Percentiles rank a stretch among this genome's conserved stretches.
These are phyloP conservation scores for Enoplosus armatus DNA, from an alignment of 2,797 vertebrate genomes.

Conservation along the genomic window DNA sequence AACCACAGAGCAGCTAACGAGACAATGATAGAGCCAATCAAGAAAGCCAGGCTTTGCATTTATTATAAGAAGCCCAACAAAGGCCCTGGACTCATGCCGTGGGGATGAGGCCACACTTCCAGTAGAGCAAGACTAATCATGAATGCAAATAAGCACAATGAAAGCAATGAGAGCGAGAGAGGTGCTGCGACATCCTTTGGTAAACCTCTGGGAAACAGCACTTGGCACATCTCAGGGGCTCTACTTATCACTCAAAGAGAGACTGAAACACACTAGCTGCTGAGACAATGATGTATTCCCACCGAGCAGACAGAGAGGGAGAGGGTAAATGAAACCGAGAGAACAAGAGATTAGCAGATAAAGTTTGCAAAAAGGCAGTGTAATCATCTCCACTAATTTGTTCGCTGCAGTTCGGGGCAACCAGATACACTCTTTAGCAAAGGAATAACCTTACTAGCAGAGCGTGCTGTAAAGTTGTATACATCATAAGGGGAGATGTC, in stretches of 20 bases:
- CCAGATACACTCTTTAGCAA: slow-evolving; percentile 56
- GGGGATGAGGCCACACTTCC: slow-evolving; percentile 73
- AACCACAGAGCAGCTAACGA: slow-evolving; percentile 49
- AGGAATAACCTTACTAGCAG: slow-evolving; percentile 36
- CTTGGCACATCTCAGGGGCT: slow-evolving; percentile 65
- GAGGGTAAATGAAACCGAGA: slow-evolving; percentile 52
- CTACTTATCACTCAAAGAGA: slow-evolving; percentile 69
- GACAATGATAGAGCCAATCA: slow-evolving; percentile 67
- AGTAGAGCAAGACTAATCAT: slow-evolving; percentile 77
- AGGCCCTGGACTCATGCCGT: slow-evolving; percentile 50
- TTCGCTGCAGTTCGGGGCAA: slow-evolving; percentile 53
- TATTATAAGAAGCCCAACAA: slow-evolving; percentile 66
- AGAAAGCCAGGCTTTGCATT: slow-evolving; percentile 64
- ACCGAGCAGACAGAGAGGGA: slow-evolving; percentile 53
- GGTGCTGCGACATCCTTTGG: slow-evolving; percentile 63
- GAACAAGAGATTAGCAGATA: slow-evolving; percentile 68
- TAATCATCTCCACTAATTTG: slow-evolving; percentile 67
- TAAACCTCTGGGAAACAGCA: slow-evolving; percentile 75
- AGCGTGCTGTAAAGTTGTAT: slow-evolving; percentile 30
- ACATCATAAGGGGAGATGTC: slow-evolving; percentile 47
- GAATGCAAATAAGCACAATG: slow-evolving; percentile 78
- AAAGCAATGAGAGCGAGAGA: slow-evolving; percentile 66
- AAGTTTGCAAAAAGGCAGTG: slow-evolving; percentile 52
- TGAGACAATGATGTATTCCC: slow-evolving; percentile 67
- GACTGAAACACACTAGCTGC: slow-evolving; percentile 59